phyloP scores from a whole-genome alignment of 1,140 invertebrate species.

The Daktulosphaira vitifoliae region DNA sequence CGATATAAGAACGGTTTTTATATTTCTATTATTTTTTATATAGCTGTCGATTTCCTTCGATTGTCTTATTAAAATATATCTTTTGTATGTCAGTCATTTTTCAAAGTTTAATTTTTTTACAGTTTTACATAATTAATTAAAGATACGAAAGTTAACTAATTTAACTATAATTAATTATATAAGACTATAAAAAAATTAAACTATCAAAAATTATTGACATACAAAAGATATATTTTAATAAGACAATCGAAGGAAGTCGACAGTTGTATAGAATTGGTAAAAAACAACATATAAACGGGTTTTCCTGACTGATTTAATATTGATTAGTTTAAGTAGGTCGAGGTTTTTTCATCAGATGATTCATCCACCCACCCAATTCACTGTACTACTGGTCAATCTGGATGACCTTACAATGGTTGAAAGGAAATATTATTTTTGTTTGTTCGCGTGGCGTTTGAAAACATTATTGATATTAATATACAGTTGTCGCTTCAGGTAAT shows the following conservation, averaged over 20 bases:
- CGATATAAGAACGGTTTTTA: no score
- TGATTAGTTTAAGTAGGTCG: constrained; percentile 31
- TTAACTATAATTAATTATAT: no score
- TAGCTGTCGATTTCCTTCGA: constrained; percentile 15
- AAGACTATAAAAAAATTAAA: no score
- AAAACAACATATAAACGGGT: constrained; percentile 23
- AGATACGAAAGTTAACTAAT: no score
- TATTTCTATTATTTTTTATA: no score
- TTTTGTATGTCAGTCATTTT: no score
- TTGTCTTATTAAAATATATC: constrained; percentile 14
- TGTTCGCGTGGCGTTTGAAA: constrained; percentile 4
- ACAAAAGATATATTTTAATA: no score
- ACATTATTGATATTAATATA: no score
- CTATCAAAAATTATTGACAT: no score
- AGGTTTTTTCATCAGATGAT: constrained; percentile 25
- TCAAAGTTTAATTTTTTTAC: no score
- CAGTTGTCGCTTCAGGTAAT: no score
- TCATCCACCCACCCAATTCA: constrained; percentile 24
- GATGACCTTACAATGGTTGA: constrained; percentile 24
- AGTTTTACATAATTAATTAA: no score
- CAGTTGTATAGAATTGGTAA: background rate
- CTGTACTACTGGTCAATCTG: constrained; percentile 6
- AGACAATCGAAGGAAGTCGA: constrained; percentile 23
- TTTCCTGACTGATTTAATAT: constrained; percentile 31
- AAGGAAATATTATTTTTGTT: constrained; percentile 31